Base-by-base conservation (phyloP, 2,797 vertebrate genomes). In the Novumbra hubbsi region DNA sequence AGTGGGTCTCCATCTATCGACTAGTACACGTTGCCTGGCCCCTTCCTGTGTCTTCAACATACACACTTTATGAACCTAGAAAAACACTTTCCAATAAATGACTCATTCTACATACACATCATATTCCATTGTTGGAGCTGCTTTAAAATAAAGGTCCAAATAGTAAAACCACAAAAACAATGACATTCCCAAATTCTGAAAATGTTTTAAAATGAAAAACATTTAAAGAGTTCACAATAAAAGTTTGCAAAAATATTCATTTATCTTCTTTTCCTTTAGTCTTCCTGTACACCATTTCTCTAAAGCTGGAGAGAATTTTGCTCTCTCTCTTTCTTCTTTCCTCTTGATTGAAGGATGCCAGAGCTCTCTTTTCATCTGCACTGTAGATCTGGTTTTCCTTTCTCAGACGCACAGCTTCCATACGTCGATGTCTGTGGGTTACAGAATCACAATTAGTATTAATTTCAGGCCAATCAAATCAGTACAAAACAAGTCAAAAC, bases 331-430 rank as follows among this genome's bases (percentile, higher is more conserved):
- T 99, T 50, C 95, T 91, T 75, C 96, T 93, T 83, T 99, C 97
- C 78, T 98, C 98, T 90, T 98, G 96, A 92, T 98, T 99, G 90
- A 99, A 98, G 34, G 97, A 99, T 0, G 97, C 96, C 70, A 99
- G 92, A 2, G 97, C 96, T 91, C 96, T 90, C 91, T 99, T 99
- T 48, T 99, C 98, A 30, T 99, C 97, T 0, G 97, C 98, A 0
- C 97, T 99, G 90, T 99, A 99, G 79, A 99, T 99, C 94, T 99
- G 98, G 94, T 99, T 99, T 84, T 99, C 98, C 83, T 99, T 99
- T 72, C 97, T 96, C 90, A 99, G 93, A 92, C 98, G 96, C 86
- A 98, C 98, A 1, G 98, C 98, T 80, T 99, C 98, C 98, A 99
- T 99, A 81, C 96, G 96, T 0, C 96, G 97, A 88, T 99, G 97